Conservation (phyloP, 1,140 invertebrate genomes). For the Cotesia chilonis region DNA sequence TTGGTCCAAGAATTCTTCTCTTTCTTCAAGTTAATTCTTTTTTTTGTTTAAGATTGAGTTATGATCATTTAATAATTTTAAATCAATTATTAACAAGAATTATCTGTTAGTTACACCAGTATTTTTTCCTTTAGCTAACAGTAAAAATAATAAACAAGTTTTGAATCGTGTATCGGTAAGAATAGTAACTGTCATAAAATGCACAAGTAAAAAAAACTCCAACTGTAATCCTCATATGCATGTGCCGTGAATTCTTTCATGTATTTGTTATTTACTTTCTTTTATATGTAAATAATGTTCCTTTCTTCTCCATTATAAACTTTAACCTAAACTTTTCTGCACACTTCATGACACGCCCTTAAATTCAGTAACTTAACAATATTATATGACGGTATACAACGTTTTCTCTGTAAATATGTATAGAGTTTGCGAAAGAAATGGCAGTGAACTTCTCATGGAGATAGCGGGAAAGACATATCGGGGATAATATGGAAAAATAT, state of each 20-base stretch:
- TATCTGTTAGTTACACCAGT: neutral
- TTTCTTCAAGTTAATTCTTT: no score
- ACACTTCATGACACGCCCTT: constrained; percentile 42
- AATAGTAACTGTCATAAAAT: constrained; percentile 37
- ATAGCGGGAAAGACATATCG: neutral
- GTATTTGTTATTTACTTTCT: constrained; percentile 9
- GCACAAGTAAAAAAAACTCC: constrained; percentile 36
- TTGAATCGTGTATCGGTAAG: constrained; percentile 35
- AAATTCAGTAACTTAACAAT: constrained; percentile 57
- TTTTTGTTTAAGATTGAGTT: no score
- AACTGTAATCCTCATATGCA: constrained; percentile 15
- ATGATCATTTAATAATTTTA: no score
- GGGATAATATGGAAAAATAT: neutral
- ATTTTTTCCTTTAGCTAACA: neutral
- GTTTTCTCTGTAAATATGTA: neutral
- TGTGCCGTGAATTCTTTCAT: neutral
- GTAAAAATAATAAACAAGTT: constrained; percentile 6
- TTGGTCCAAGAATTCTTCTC: no score
- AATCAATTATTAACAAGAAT: neutral
- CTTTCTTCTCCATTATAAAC: neutral
- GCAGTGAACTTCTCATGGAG: neutral
- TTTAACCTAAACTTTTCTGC: constrained; percentile 12
- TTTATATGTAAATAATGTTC: neutral
- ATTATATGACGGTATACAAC: constrained; percentile 51
- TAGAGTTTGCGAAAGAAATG: constrained; percentile 40